Evolutionary conservation across 1,140 invertebrate species (phyloP).

Genomic region (Phortica variegata): DNA sequence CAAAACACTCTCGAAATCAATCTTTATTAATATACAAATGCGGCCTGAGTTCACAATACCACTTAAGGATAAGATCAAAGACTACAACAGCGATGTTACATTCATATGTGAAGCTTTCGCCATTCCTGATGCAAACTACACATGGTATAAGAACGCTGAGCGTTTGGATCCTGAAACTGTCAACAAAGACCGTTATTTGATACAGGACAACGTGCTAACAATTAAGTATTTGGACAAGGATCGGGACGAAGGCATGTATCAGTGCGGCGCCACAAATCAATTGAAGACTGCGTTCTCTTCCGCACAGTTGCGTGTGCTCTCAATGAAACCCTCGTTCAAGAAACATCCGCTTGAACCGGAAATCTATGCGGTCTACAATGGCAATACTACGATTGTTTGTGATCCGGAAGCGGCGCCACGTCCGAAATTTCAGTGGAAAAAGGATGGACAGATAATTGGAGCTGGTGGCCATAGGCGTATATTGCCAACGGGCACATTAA

Average conservation of each 20-base stretch:
- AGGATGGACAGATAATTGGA: conserved; percentile 81
- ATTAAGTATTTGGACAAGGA: conserved; percentile 76
- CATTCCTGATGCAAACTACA: conserved; percentile 90
- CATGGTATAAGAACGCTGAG: conserved; percentile 87
- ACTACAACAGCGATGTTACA: conserved; percentile 77
- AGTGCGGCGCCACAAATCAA: conserved; percentile 88
- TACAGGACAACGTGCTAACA: conserved; percentile 85
- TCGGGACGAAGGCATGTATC: conserved; percentile 92
- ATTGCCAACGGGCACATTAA: conserved; percentile 78
- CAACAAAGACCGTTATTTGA: conserved; percentile 73
- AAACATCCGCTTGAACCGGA: conserved; percentile 86
- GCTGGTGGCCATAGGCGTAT: conserved; percentile 77
- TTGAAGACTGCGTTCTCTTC: conserved; percentile 84
- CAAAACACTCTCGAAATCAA: conserved; percentile 71
- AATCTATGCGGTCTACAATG: conserved; percentile 85
- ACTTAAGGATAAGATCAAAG: conserved; percentile 83
- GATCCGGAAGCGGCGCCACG: conserved; percentile 91
- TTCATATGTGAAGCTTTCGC: conserved; percentile 97
- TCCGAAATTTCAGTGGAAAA: conserved; percentile 88
- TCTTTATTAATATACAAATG: conserved; percentile 84
- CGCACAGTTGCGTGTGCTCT: conserved; percentile 83
- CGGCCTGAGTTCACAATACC: conserved; percentile 92
- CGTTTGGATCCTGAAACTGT: conserved; percentile 68
- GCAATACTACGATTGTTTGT: conserved; percentile 89
- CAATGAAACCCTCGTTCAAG: conserved; percentile 85